Evolutionary conservation across 2,888 invertebrate species (phyloP).

Genomic region (Spodoptera exigua): DNA sequence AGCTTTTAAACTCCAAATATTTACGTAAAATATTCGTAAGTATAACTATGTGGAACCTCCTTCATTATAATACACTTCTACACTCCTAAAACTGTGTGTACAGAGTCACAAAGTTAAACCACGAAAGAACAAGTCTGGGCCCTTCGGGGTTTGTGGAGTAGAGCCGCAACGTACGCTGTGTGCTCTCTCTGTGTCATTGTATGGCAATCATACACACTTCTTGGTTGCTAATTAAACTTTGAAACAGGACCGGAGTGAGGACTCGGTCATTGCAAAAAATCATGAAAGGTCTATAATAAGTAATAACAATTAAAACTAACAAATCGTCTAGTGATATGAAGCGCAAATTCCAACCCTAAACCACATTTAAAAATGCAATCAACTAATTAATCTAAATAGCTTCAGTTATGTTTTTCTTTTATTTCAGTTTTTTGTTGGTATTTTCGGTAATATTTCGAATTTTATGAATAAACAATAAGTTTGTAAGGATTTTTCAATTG

Average conservation of each 20-base stretch:
- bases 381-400: no score
- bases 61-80: constrained; percentile 31
- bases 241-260: neutral
- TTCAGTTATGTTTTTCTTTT: no score
- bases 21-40: constrained; percentile 21
- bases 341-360: no score
- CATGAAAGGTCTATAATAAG: no score
- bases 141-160: constrained; percentile 32
- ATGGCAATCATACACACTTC: constrained; percentile 21
- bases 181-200: constrained; percentile 11
- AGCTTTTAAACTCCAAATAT: neutral
- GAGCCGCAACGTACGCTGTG: constrained; percentile 15
- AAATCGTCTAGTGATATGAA: no score
- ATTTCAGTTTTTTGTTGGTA: no score
- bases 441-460: no score
- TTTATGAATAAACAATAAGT: no score
- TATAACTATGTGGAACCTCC: constrained; percentile 13
- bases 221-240: constrained; percentile 15
- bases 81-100: constrained; percentile 22
- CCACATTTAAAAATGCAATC: no score
- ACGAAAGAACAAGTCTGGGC: constrained; percentile 36
- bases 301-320: no score
- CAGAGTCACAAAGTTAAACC: constrained; percentile 38
- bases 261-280: no score
- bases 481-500: no score